Evolutionary conservation across 1,140 invertebrate species (phyloP), one percentile per base, ranked within the genome.

Genomic region (Grapholita molesta): DNA sequence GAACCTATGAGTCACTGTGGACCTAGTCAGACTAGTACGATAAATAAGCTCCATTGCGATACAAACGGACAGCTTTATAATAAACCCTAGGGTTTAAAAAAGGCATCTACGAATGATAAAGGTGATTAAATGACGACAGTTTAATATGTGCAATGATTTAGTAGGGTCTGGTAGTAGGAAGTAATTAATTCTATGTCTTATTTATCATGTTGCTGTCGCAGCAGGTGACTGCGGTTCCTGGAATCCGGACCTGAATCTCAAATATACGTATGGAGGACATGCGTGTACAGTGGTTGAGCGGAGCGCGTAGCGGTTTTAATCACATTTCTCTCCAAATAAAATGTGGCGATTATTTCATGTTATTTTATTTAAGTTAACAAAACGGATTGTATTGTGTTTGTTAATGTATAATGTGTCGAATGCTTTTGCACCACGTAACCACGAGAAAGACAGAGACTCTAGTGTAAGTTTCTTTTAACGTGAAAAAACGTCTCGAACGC

Each of bases 121-220:
- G 70, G 76, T 81, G 74, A 86, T 83, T 80, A 78, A 82, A 82
- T 69, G 73, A 74, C 65, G 77, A 80, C 79, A 82, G 75, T 83
- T 82, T 82, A 82, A 85, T 84, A 75, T 75, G 73, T 76, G 71
- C 66, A 72, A 74, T 85, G 77, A 84, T 86, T 82, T 85, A 80
- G 79, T 84, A 76, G 76, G 75, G 70, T 82, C 77, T 74, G 70
- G 67, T 78, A 76, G 77, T 80, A 85, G 84, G 87, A 88, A 88
- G 85, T 81, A 86, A 89, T 88, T 86, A 89, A 89, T 89, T 72
- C 77, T 80, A 84, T 82, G 79, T 83, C 79, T 85, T 88, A 87
- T 86, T 84, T 84, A 83, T 88, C 81, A 84, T 80, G 75, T 79
- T 77, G 75, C 80, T 81, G 77, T 73, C 84, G 64, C 84, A 85